Conservation (phyloP, 2,797 vertebrate genomes). For the Myioborus miniatus region DNA sequence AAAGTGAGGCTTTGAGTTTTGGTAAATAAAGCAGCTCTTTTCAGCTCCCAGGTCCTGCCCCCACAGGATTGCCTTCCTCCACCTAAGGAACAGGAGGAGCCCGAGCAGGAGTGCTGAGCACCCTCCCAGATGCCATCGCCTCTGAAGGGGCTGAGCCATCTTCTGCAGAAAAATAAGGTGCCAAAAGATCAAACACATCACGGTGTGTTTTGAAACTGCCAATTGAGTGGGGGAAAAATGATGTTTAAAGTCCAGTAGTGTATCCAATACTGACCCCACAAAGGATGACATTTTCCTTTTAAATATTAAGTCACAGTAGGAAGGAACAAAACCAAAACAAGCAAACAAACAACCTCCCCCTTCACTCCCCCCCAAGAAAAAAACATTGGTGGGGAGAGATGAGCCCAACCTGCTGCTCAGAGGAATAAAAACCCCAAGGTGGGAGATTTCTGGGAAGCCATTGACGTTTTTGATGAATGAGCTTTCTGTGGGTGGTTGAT, state of each 20-base stretch:
- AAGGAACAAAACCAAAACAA: neutral
- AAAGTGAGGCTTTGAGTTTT: neutral
- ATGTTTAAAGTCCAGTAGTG: neutral
- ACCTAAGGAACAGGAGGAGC: neutral
- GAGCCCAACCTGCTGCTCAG: neutral
- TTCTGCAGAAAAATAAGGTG: neutral
- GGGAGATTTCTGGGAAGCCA: neutral
- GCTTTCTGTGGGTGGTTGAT: constrained; percentile 12
- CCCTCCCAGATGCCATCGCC: neutral
- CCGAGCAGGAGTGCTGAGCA: neutral
- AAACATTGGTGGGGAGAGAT: neutral
- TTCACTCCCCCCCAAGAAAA: neutral
- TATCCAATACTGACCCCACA: neutral
- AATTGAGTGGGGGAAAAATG: neutral
- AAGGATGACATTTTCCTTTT: neutral
- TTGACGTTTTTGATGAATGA: constrained; percentile 34
- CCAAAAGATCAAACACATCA: neutral
- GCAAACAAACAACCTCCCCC: neutral
- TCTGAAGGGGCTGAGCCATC: neutral
- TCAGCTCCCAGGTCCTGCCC: neutral
- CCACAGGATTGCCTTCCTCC: rapidly evolving
- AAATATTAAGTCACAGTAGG: neutral
- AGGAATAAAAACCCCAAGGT: neutral
- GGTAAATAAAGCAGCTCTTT: neutral
- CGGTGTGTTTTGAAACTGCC: rapidly evolving